phyloP scores from a whole-genome alignment of 2,113 vertebrate genomes.

The Gymnogyps californianus region DNA sequence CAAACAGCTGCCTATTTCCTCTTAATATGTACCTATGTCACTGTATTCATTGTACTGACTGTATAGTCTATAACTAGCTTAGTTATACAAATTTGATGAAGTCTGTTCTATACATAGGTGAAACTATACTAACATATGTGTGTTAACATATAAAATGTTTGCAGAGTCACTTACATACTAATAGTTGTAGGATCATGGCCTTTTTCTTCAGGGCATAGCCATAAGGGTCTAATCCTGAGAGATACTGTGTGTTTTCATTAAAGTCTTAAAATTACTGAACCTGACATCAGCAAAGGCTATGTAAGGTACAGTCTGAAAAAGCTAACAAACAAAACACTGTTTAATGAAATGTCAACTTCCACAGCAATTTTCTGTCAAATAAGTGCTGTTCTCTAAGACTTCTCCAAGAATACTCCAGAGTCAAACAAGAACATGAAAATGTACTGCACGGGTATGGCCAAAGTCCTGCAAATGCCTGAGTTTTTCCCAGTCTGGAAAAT shows the following conservation, averaged over 20 bases:
- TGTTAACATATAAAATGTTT: background rate
- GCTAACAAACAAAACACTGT: background rate
- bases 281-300: background rate
- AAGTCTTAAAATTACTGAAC: background rate
- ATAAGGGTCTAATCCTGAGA: background rate
- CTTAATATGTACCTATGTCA: background rate
- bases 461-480: background rate
- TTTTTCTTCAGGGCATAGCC: background rate
- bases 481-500: background rate
- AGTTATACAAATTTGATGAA: background rate
- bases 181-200: background rate
- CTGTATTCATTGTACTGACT: background rate
- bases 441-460: background rate
- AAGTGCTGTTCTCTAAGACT: background rate
- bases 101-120: background rate
- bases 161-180: background rate
- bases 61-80: background rate
- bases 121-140: background rate
- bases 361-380: background rate
- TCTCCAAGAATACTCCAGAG: background rate
- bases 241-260: background rate
- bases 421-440: background rate
- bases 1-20: background rate
- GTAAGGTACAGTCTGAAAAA: background rate
- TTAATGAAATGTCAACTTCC: background rate